A percentile compares a stretch with the other conserved stretches of the same genome.
Conservation (phyloP, 1,140 invertebrate species). For the Aplysia californica region DNA sequence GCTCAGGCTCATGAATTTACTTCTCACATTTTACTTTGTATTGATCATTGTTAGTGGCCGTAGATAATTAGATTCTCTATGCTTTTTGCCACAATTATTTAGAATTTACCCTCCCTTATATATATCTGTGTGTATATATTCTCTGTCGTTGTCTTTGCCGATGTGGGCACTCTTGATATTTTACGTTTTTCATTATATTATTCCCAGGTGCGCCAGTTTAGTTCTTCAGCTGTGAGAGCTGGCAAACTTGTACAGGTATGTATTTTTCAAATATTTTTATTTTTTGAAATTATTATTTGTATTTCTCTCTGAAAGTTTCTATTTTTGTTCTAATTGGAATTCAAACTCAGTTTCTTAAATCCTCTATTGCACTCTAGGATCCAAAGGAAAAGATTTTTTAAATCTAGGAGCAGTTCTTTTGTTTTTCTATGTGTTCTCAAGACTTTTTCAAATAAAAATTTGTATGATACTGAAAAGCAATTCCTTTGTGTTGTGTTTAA, state of each 20-base stretch:
- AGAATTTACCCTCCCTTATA: too few species aligned
- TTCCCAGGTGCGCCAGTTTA: conserved; percentile 50
- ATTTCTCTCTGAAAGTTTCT: background rate
- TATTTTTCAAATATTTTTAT: background rate
- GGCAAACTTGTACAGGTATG: conserved; percentile 39
- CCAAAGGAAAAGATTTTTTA: background rate
- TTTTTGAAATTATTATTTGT: background rate
- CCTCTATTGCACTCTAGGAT: background rate
- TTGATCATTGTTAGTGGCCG: background rate
- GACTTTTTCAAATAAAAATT: too few species aligned
- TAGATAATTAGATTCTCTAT: background rate
- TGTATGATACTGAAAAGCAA: too few species aligned
- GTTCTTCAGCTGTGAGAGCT: conserved; percentile 39
- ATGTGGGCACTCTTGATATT: too few species aligned
- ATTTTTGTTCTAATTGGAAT: background rate
- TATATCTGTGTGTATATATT: too few species aligned
- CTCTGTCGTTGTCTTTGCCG: too few species aligned
- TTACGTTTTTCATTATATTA: too few species aligned
- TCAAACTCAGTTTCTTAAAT: background rate
- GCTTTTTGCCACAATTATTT: background rate
- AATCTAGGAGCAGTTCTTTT: too few species aligned
- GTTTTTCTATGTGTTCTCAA: too few species aligned
- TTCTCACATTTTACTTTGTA: background rate
- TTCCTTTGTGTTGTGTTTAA: too few species aligned
- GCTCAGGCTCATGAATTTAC: background rate